Conservation (phyloP, 64 coral and sea anemone genomes). For the Montipora capricornis region DNA sequence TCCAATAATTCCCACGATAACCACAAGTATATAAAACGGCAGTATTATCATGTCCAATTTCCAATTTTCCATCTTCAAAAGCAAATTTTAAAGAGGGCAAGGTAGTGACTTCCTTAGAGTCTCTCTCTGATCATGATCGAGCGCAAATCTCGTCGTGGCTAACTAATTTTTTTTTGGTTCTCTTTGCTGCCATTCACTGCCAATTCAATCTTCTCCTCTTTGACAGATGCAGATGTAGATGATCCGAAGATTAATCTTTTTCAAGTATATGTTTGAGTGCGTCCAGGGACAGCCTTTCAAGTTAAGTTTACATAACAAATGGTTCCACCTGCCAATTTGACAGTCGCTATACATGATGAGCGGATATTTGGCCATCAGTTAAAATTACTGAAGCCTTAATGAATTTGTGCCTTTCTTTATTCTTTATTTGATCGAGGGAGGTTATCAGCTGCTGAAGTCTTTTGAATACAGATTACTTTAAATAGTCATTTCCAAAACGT, state of each 20-base stretch:
- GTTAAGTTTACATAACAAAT: not conserved
- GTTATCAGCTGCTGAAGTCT: no score
- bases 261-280: not conserved
- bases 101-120: not conserved
- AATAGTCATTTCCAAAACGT: no score
- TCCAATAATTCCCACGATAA: slow-evolving; percentile 52
- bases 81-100: not conserved
- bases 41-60: slow-evolving; percentile 11
- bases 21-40: slow-evolving; percentile 33
- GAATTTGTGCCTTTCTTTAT: no score
- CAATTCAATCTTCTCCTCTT: not conserved
- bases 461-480: no score
- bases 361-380: no score
- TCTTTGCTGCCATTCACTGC: not conserved
- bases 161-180: not conserved
- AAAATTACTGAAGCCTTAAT: no score
- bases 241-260: not conserved
- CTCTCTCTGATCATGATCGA: not conserved
- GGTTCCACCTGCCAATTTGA: not conserved
- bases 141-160: not conserved
- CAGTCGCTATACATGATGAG: not conserved
- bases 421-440: no score
- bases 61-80: not conserved
- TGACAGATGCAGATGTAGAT: not conserved
- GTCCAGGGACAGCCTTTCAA: not conserved